These are phyloP conservation scores for Phocoena phocoena DNA, from an alignment of 2,113 vertebrate species.

Conservation along the genomic window DNA sequence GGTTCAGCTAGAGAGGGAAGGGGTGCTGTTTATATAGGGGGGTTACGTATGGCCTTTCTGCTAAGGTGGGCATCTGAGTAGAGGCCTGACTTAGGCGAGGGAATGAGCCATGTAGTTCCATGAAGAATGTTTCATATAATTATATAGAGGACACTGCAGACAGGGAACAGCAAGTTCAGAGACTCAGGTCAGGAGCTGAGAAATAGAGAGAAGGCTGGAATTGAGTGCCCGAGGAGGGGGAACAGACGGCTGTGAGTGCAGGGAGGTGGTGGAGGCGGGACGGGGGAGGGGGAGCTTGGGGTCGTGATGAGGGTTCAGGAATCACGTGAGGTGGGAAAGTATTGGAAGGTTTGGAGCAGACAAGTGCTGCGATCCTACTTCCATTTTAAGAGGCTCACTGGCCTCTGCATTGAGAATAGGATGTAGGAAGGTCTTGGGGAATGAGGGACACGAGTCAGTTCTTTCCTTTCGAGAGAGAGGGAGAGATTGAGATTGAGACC, in stretches of 20 bases:
- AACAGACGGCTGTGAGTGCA: not conserved
- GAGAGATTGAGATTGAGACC: not conserved
- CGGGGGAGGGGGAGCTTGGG: not conserved
- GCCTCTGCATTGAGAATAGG: not conserved
- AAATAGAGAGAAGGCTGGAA: not conserved
- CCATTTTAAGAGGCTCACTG: not conserved
- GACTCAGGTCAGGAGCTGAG: not conserved
- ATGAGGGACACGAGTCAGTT: not conserved
- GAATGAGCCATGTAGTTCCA: not conserved
- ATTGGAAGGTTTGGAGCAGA: not conserved
- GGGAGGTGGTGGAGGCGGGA: not conserved
- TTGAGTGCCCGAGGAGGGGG: not conserved
- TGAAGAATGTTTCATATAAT: not conserved
- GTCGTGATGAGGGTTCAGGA: not conserved
- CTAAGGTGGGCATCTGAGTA: not conserved
- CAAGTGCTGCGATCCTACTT: not conserved
- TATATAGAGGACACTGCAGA: not conserved
- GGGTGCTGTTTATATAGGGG: not conserved
- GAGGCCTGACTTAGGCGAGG: not conserved
- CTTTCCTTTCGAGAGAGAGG: not conserved
- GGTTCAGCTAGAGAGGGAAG: not conserved
- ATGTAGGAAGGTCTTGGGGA: not conserved
- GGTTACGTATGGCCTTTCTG: not conserved
- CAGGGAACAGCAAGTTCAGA: not conserved
- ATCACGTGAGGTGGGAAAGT: not conserved